Evolutionary conservation across 2,888 invertebrate species (phyloP), one percentile per base, ranked within the genome.

Genomic region (Drosophila percnosoma): DNA sequence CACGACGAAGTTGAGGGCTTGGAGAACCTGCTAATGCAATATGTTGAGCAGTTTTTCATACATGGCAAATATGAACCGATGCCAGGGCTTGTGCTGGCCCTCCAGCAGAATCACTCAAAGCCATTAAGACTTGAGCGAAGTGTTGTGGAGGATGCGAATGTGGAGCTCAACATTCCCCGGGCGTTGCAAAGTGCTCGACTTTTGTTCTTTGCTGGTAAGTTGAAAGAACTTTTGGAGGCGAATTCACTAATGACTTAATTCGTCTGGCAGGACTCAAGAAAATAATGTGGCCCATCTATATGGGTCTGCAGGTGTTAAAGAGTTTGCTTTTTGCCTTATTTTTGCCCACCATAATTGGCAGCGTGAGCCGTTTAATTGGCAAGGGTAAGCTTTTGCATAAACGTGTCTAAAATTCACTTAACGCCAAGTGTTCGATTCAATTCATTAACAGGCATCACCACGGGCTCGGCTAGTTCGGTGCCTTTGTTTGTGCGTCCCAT

Each of bases 281-380:
- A 92, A 94, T 97, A 78, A 94, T 97, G 89, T 94, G 97, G 88
- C 97, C 97, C 0, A 93, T 98, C 60, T 95, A 97, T 87, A 95
- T 98, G 89, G 97, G 97, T 1, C 95, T 96, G 7, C 97, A 97
- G 93, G 94, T 97, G 60, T 94, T 97, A 84, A 98, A 98, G 93
- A 96, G 97, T 40, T 95, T 97, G 53, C 93, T 97, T 29, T 94
- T 97, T 38, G 97, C 97, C 11, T 95, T 97, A 94, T 97, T 98
- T 93, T 94, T 97, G 91, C 97, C 97, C 0, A 96, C 97, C 71
- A 95, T 97, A 68, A 94, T 97, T 75, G 97, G 97, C 62, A 96
- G 96, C 83, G 94, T 97, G 67, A 97, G 97, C 60, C 97, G 97
- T 93, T 95, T 97, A 73, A 95, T 97, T 68, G 97, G 97, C 66